phyloP scores from a whole-genome alignment of 1,140 invertebrate genomes.

The Danaus plexippus region DNA sequence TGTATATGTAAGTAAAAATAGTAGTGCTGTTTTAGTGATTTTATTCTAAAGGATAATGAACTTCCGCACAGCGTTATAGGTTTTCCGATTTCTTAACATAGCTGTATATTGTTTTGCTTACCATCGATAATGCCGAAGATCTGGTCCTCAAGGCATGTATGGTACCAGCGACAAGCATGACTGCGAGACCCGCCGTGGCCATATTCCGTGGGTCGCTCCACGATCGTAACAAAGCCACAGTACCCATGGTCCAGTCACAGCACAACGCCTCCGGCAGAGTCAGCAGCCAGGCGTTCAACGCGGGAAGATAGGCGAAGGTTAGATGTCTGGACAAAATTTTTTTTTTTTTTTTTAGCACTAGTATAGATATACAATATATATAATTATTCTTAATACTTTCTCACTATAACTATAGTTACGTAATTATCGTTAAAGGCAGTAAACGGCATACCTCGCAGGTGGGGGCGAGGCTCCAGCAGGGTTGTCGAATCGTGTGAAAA shows the following conservation, averaged over 20 bases:
- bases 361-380: too few species aligned
- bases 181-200: slow-evolving; percentile 83
- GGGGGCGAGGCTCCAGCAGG: slow-evolving; percentile 51
- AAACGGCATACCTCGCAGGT: slow-evolving; percentile 40
- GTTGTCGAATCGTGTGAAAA: slow-evolving; percentile 88
- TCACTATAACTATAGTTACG: too few species aligned
- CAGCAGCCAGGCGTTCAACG: slow-evolving; percentile 92
- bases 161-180: slow-evolving; percentile 75
- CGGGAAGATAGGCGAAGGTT: slow-evolving; percentile 93
- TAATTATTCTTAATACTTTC: too few species aligned
- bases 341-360: too few species aligned
- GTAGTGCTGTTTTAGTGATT: too few species aligned
- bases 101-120: slow-evolving; percentile 45
- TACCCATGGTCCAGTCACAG: slow-evolving; percentile 99
- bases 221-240: slow-evolving; percentile 87
- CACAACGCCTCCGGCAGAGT: slow-evolving; percentile 91
- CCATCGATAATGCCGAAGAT: slow-evolving; percentile 87
- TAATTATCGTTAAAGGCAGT: too few species aligned
- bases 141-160: slow-evolving; percentile 78
- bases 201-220: slow-evolving; percentile 88
- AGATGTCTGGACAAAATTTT: slow-evolving; percentile 78
- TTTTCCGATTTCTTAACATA: too few species aligned
- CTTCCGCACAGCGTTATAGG: too few species aligned
- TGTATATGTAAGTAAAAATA: not conserved
- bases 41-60: too few species aligned